phyloP scores from a whole-genome alignment of 2,797 vertebrate genomes.

The Enteromius fasciolatus region DNA sequence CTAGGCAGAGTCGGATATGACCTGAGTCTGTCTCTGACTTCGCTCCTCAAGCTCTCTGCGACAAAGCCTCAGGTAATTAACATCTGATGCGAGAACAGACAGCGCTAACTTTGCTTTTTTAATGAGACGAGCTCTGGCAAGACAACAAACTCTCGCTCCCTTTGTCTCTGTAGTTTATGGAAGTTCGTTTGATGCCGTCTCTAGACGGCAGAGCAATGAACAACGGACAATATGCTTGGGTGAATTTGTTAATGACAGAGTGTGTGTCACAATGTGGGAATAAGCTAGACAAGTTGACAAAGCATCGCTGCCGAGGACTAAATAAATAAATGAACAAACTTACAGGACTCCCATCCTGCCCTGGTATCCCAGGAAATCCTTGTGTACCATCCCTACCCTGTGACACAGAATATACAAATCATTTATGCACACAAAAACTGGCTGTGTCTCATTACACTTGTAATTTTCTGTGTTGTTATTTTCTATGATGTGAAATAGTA shows the following conservation, averaged over 20 bases:
- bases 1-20: constrained; percentile 70
- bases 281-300: background rate
- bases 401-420: constrained; percentile 34
- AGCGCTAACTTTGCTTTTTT: constrained; percentile 55
- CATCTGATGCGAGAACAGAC: constrained; percentile 53
- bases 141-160: constrained; percentile 52
- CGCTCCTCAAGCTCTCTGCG: constrained; percentile 32
- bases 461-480: too few relatives aligned
- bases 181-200: constrained; percentile 36
- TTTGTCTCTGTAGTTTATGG: constrained; percentile 40
- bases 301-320: background rate
- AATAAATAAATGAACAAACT: constrained; percentile 62
- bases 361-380: constrained; percentile 78
- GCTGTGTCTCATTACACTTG: background rate
- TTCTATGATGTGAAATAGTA: background rate
- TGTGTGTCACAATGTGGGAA: background rate
- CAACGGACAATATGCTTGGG: background rate
- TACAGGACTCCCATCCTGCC: constrained; percentile 81
- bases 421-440: background rate
- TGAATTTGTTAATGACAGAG: constrained; percentile 21
- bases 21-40: constrained; percentile 41
- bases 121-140: constrained; percentile 54
- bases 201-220: background rate
- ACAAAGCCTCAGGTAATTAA: constrained; percentile 56
- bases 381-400: constrained; percentile 79